Conservation (phyloP, 2,888 invertebrate species). For the Nysson spinosus region DNA sequence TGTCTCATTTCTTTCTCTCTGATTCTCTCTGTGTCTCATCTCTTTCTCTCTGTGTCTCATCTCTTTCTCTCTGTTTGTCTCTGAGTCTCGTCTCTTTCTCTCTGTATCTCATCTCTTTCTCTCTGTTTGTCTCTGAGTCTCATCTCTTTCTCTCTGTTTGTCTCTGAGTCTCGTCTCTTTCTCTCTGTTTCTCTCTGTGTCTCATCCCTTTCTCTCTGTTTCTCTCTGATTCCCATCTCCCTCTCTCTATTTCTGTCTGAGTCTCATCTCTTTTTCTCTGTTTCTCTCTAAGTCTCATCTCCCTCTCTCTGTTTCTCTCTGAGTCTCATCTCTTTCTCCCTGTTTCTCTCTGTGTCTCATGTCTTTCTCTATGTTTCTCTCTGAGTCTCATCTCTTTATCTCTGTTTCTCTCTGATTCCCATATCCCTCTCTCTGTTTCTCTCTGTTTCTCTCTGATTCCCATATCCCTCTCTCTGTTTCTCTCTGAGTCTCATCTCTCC, state of each 20-base stretch:
- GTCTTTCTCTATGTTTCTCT: neutral
- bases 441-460: constrained; percentile 3
- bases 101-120: neutral
- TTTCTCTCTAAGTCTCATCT: too few species aligned
- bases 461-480: too few species aligned
- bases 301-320: neutral
- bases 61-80: neutral
- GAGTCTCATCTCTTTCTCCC: neutral
- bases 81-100: neutral
- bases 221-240: too few species aligned
- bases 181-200: neutral
- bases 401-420: too few species aligned
- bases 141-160: too few species aligned
- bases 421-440: neutral
- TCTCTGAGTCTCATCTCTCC: neutral
- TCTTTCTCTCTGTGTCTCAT: neutral
- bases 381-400: constrained; percentile 2
- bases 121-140: too few species aligned
- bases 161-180: too few species aligned
- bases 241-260: neutral
- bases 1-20: too few species aligned
- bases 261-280: constrained; percentile 13
- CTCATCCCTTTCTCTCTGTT: constrained; percentile 1
- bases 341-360: too few species aligned
- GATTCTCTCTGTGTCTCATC: too few species aligned